phyloP scores from a whole-genome alignment of 2,113 vertebrate species.

The Prochilodus magdalenae region DNA sequence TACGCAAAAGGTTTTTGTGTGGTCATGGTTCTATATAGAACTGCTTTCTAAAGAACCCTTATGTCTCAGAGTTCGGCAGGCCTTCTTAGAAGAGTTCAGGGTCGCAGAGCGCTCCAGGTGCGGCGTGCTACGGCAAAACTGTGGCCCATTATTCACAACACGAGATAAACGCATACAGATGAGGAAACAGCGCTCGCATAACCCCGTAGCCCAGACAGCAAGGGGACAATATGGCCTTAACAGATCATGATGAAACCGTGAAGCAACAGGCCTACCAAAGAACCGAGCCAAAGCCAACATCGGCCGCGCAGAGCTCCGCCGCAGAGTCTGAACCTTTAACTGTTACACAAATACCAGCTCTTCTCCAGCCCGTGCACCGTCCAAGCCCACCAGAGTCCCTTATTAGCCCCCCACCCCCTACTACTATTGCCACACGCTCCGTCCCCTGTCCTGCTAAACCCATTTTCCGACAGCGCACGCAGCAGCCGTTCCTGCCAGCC shows the following conservation, averaged over 20 bases:
- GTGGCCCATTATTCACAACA: neutral
- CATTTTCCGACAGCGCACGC: conserved; percentile 35
- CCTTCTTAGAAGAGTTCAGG: no score
- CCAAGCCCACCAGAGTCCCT: neutral
- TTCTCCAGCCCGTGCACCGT: conserved; percentile 1
- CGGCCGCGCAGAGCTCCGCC: neutral
- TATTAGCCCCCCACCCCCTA: neutral
- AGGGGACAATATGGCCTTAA: conserved; percentile 12
- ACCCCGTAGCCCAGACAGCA: neutral
- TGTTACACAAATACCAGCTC: conserved; percentile 29
- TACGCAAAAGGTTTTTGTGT: no score
- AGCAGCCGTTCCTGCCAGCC: conserved; percentile 48
- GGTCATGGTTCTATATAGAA: no score
- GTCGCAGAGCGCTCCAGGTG: no score
- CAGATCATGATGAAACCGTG: conserved; percentile 39
- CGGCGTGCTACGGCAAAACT: neutral
- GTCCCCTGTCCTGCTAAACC: conserved; percentile 20
- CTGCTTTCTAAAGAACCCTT: no score
- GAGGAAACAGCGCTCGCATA: neutral
- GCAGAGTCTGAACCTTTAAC: conserved; percentile 10
- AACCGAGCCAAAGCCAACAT: neutral
- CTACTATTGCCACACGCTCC: neutral
- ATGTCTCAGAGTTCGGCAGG: no score
- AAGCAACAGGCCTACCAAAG: conserved; percentile 8
- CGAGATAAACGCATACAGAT: neutral